phyloP scores from a whole-genome alignment of 1,140 invertebrate species.

The Aporrectodea caliginosa region DNA sequence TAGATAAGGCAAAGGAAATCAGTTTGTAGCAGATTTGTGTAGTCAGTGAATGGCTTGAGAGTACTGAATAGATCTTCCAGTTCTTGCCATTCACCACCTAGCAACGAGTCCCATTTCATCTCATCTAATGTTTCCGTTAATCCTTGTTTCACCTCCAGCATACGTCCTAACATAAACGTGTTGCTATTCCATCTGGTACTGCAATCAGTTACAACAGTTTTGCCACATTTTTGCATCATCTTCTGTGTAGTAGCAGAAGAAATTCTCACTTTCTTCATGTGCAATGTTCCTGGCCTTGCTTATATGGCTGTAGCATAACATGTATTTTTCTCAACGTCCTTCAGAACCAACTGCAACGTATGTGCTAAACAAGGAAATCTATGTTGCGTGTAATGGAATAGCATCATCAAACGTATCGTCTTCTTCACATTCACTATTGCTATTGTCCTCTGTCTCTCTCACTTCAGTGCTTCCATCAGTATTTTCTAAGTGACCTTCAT shows the following conservation, averaged over 20 bases:
- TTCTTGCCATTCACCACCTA: neutral
- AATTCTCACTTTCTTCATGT: neutral
- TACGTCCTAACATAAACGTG: neutral
- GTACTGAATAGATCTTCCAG: neutral
- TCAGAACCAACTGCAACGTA: conserved; percentile 4
- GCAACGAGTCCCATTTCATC: neutral
- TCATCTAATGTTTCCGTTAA: neutral
- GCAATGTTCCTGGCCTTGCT: neutral
- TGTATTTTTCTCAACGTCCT: conserved; percentile 5
- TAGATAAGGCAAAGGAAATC: neutral
- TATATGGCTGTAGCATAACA: neutral
- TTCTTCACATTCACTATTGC: neutral
- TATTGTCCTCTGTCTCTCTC: neutral
- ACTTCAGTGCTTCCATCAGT: too few species aligned
- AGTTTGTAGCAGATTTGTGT: neutral
- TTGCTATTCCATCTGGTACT: neutral
- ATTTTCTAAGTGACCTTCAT: too few species aligned
- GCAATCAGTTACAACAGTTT: neutral
- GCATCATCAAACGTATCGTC: neutral
- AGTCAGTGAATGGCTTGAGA: neutral
- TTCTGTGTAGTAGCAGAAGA: neutral
- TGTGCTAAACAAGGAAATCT: neutral
- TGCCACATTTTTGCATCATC: neutral
- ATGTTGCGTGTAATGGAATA: neutral
- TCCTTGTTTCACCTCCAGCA: neutral